These are phyloP conservation scores for Phalacrocorax aristotelis DNA, from an alignment of 2,113 vertebrate species.

Conservation along the genomic window DNA sequence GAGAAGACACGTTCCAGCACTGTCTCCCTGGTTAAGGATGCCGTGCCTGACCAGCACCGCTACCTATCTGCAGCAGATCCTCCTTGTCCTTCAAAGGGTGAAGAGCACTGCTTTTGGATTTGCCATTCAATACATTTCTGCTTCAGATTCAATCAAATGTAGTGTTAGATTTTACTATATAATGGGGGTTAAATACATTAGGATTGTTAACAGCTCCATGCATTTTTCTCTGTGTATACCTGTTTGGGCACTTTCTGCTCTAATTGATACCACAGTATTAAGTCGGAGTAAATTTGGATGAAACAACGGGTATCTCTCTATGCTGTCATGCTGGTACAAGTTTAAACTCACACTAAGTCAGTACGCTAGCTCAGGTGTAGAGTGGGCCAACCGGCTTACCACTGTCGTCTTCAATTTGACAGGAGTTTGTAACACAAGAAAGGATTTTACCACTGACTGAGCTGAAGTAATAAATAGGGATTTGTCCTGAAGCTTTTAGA, in stretches of 20 bases:
- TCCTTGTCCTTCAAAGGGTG: neutral
- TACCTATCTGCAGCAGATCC: neutral
- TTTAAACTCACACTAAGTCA: neutral
- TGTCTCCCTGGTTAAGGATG: neutral
- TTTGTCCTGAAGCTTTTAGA: neutral
- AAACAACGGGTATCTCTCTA: neutral
- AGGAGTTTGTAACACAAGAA: neutral
- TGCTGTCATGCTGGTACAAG: neutral
- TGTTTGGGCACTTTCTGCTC: neutral
- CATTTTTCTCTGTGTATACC: neutral
- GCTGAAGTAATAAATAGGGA: neutral
- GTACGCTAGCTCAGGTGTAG: neutral
- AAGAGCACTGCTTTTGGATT: neutral
- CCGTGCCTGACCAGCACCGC: neutral
- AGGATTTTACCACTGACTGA: neutral
- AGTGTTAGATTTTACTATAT: neutral
- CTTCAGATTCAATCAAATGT: neutral
- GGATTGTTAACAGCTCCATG: neutral
- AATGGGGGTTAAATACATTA: neutral
- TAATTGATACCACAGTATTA: neutral
- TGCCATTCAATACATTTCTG: neutral
- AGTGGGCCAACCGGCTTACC: neutral
- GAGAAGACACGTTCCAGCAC: neutral
- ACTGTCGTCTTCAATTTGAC: neutral
- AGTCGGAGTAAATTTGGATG: neutral